Evolutionary conservation across 1,140 invertebrate genomes (phyloP).

Genomic region (Mya arenaria): DNA sequence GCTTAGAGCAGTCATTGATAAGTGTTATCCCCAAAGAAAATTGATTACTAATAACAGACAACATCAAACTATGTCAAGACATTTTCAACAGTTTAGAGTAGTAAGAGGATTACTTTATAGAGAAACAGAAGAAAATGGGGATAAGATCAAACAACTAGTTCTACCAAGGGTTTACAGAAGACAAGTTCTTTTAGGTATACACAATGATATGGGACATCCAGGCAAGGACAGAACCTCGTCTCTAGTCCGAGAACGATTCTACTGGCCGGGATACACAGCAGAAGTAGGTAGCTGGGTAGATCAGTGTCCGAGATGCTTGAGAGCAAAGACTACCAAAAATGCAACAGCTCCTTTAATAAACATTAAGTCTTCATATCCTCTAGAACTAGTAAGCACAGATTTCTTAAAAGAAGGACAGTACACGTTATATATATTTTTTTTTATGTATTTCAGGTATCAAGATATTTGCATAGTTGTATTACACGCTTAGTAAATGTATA

Average conservation of each 20-base stretch:
- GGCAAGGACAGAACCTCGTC: background rate
- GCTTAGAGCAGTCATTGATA: slow-evolving; percentile 2
- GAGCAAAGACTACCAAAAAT: background rate
- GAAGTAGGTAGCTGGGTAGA: background rate
- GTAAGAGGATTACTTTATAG: slow-evolving; percentile 4
- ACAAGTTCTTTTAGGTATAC: background rate
- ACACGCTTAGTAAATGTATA: too few species aligned
- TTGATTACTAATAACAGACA: background rate
- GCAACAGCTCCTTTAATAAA: background rate
- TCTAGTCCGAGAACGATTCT: slow-evolving; percentile 2
- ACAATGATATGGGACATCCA: slow-evolving; percentile 25
- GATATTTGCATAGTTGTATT: too few species aligned
- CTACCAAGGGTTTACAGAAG: background rate
- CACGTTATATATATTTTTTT: too few species aligned
- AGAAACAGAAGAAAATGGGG: background rate
- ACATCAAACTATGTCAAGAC: slow-evolving; percentile 11
- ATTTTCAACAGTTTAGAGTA: slow-evolving; percentile 12
- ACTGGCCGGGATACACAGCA: slow-evolving; percentile 15
- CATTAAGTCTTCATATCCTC: background rate
- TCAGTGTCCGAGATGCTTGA: background rate
- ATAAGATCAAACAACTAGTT: background rate
- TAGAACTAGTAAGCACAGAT: slow-evolving; percentile 34
- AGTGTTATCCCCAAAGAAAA: background rate
- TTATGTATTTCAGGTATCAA: too few species aligned
- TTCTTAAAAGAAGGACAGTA: slow-evolving; percentile 7